Conservation (phyloP, 2,797 vertebrate genomes). For the Mycteria americana region DNA sequence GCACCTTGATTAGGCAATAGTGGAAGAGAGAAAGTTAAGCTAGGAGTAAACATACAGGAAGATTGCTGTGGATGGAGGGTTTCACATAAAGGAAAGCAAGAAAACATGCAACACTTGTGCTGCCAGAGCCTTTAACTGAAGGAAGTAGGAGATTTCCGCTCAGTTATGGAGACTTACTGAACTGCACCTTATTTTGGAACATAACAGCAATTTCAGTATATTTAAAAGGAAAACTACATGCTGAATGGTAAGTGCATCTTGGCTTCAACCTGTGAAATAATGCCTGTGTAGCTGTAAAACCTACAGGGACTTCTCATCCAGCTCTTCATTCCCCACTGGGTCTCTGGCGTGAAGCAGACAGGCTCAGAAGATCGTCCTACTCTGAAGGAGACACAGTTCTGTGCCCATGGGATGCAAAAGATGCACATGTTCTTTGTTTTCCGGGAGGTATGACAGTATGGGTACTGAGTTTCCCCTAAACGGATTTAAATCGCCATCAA, state of each 20-base stretch:
- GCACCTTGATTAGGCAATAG: neutral
- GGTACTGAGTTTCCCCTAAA: neutral
- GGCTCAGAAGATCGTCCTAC: neutral
- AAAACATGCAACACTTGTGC: neutral
- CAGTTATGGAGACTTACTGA: neutral
- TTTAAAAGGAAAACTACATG: neutral
- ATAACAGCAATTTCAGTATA: neutral
- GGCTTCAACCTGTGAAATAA: neutral
- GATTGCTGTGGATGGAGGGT: neutral
- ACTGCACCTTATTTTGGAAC: neutral
- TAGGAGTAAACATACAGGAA: neutral
- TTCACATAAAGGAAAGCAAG: neutral
- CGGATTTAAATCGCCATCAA: neutral
- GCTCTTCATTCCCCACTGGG: neutral
- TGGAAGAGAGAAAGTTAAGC: neutral
- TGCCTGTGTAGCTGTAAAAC: neutral
- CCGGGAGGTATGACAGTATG: neutral
- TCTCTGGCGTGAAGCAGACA: neutral
- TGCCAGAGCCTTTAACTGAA: neutral
- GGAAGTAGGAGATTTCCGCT: neutral
- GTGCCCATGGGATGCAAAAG: neutral
- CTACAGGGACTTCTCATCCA: neutral
- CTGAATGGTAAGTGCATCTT: neutral
- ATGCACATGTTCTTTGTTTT: neutral
- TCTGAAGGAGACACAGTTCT: neutral